These are phyloP conservation scores for Cyclura pinguis DNA, from an alignment of 2,797 vertebrate species.

Conservation along the genomic window DNA sequence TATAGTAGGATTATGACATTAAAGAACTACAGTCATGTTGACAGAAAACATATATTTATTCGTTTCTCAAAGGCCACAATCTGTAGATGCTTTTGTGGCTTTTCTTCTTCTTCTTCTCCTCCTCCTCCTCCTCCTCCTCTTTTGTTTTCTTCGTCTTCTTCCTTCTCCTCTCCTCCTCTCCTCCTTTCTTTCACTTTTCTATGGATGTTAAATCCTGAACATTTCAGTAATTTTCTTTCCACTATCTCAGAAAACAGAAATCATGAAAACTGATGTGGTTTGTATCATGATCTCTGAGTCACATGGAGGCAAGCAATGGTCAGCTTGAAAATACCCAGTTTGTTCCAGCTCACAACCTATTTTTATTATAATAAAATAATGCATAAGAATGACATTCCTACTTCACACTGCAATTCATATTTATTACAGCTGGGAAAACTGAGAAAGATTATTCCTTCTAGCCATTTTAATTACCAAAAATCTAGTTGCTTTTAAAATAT, in stretches of 20 bases:
- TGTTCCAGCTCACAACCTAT: conserved; percentile 11
- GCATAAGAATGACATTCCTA: conserved; percentile 57
- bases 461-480: conserved; percentile 82
- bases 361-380: conserved; percentile 55
- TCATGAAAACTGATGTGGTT: background rate
- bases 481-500: conserved; percentile 81
- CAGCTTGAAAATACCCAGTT: conserved; percentile 9
- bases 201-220: background rate
- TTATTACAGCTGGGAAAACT: conserved; percentile 74
- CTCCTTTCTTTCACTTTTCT: background rate
- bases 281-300: background rate
- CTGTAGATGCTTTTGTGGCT: background rate
- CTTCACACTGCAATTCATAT: conserved; percentile 71
- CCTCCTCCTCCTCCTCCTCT: background rate
- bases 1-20: conserved; percentile 24
- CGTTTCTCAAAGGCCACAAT: conserved; percentile 22
- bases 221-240: background rate
- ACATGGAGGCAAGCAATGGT: background rate
- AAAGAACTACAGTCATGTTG: conserved; percentile 22
- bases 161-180: too few species aligned
- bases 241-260: background rate
- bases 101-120: background rate
- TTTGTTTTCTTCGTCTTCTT: background rate
- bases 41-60: conserved; percentile 41
- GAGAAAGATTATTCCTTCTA: conserved; percentile 76